Evolutionary conservation across 2,888 invertebrate genomes (phyloP).

Genomic region (Gymnocheta viridis): DNA sequence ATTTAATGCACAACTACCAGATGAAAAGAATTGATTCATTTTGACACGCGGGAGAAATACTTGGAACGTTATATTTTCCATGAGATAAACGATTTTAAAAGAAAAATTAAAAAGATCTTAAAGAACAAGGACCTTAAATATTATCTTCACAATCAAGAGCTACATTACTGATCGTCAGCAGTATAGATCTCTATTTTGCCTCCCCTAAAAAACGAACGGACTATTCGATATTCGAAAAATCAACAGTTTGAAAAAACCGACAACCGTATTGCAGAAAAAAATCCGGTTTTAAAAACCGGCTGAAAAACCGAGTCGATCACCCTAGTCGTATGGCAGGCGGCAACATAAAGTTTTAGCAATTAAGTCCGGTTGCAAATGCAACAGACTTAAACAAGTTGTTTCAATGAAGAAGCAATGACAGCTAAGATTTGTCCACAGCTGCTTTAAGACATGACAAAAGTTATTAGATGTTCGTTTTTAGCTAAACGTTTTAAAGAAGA

Average conservation of each 20-base stretch:
- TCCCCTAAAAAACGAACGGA: too few species aligned
- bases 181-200: too few species aligned
- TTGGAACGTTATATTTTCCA: neutral
- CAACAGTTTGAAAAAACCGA: too few species aligned
- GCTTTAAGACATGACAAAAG: neutral
- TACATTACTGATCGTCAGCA: too few species aligned
- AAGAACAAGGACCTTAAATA: too few species aligned
- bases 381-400: neutral
- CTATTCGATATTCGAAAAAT: too few species aligned
- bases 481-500: neutral
- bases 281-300: too few species aligned
- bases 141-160: too few species aligned
- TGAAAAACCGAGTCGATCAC: too few species aligned
- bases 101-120: too few species aligned
- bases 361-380: neutral
- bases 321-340: neutral
- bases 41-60: neutral
- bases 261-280: too few species aligned
- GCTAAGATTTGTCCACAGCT: neutral
- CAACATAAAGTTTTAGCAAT: neutral
- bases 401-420: neutral
- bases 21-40: neutral
- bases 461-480: neutral
- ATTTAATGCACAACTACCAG: slow-evolving; percentile 18
- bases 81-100: too few species aligned